phyloP scores from a whole-genome alignment of 2,888 invertebrate species.

The Brenthis ino region DNA sequence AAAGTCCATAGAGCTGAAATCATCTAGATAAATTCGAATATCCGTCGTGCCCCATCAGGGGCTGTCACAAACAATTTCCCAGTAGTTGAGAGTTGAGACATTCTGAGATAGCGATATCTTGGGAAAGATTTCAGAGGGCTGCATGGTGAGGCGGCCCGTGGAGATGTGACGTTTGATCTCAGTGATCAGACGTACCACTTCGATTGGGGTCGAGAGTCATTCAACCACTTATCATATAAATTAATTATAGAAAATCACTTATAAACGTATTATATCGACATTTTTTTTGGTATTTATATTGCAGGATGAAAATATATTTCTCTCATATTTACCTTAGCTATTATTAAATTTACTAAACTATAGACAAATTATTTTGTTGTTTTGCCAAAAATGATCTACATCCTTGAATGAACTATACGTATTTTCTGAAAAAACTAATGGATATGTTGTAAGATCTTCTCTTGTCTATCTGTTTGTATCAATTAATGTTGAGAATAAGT shows the following conservation, averaged over 20 bases:
- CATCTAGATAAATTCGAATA: slow-evolving; percentile 32
- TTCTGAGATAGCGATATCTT: slow-evolving; percentile 27
- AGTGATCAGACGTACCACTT: slow-evolving; percentile 12
- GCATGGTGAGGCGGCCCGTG: slow-evolving; percentile 25
- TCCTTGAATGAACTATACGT: no score
- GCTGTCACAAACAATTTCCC: slow-evolving; percentile 35
- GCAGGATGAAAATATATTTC: background rate
- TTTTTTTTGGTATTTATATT: background rate
- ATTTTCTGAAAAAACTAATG: no score
- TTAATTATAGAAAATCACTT: slow-evolving; percentile 12
- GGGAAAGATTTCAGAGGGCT: slow-evolving; percentile 26
- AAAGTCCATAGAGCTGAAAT: slow-evolving; percentile 14
- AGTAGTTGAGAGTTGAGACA: slow-evolving; percentile 14
- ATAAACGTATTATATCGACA: background rate
- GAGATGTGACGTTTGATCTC: slow-evolving; percentile 25
- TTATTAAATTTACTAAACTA: no score
- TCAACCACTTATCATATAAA: slow-evolving; percentile 22
- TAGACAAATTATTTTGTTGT: no score
- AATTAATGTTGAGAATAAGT: no score
- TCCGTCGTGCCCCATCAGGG: slow-evolving; percentile 18
- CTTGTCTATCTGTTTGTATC: no score
- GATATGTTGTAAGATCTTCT: no score
- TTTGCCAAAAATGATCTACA: no score
- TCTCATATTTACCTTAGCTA: background rate
- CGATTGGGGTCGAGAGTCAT: slow-evolving; percentile 20